Percentiles rank a stretch among this genome's conserved stretches.
Conservation (phyloP, 2,113 vertebrate species). For the Heterotilapia buettikoferi region DNA sequence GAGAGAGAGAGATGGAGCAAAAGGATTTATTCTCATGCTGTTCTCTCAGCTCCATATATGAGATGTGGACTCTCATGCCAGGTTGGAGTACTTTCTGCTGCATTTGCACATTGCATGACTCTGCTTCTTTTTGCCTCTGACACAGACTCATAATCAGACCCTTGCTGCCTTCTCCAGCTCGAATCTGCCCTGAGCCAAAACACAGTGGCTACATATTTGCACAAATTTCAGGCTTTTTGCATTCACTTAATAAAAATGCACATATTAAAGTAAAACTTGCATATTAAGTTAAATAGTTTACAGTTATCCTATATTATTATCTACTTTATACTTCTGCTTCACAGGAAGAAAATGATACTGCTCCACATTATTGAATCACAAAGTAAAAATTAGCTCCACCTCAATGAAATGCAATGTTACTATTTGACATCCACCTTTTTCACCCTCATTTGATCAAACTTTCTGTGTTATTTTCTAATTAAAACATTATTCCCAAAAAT, state of each 20-base stretch:
- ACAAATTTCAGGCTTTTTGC: not conserved
- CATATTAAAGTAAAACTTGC: not conserved
- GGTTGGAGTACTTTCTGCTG: slow-evolving; percentile 13
- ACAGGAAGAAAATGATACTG: not conserved
- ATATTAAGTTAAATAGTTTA: not conserved
- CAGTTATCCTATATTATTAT: not conserved
- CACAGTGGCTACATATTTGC: not conserved
- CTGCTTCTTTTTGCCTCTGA: not conserved
- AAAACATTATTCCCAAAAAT: not conserved
- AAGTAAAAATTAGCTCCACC: not conserved
- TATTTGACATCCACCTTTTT: not conserved
- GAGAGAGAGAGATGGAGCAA: not conserved
- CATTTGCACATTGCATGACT: slow-evolving; percentile 8
- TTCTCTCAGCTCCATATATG: not conserved
- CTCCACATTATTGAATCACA: not conserved
- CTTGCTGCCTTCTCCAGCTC: not conserved
- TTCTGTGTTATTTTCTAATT: not conserved
- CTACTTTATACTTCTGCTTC: not conserved
- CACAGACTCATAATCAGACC: not conserved
- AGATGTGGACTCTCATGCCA: not conserved
- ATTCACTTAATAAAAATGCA: not conserved
- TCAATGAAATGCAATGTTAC: not conserved
- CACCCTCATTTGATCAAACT: not conserved
- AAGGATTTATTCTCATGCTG: not conserved
- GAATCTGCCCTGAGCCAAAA: not conserved